Base-by-base conservation (phyloP, 1,140 invertebrate genomes). In the Temnothorax nylanderi region DNA sequence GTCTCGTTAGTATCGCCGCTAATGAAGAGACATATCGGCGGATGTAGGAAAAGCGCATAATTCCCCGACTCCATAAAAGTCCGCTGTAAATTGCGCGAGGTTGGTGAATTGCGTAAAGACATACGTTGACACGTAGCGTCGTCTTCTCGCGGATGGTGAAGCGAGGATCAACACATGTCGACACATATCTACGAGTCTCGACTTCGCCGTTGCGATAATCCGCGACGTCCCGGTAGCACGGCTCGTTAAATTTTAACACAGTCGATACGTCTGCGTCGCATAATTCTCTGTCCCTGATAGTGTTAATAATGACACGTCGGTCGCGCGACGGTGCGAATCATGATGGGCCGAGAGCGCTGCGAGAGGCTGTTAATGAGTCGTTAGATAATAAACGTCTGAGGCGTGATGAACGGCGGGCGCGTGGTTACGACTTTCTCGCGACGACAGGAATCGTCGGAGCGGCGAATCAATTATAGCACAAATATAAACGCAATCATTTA, bases 341-440 rank as follows among this genome's bases (percentile, higher is more conserved):
- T 49, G 47, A 67, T 26, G 32, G 47, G 34, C 26, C 41, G 37
- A 74, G 80, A 60, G 67, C 26, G 65, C 16, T 13, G 77, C 64
- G 64, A 26, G 49, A 56, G 32, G 26, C 69, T 84, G 80, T 62
- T 84, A 84, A 75, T 84, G 80, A 84, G 69, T 84, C 41, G 41
- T 84, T 49, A 75, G 54, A 75, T 82, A 82, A 84, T 84, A 75
- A 84, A 84, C 26, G 67, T 60, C 80, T 74, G 54, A 74, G 34
- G 7, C 41, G 21, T 84, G 69, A 84, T 75, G 26, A 84, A 84
- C 32, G 69, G 56, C 7, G 69, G 47, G n/a, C 54, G 26, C n/a
- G 7, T 82, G 80, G 13, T n/a, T 32, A 37, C 10, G 37, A 41
- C 16, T 44, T 37, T 34, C 41, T 34, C 11, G 54, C 26, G 18